phyloP scores from a whole-genome alignment of 2,797 vertebrate genomes.

The Botia almorhae region DNA sequence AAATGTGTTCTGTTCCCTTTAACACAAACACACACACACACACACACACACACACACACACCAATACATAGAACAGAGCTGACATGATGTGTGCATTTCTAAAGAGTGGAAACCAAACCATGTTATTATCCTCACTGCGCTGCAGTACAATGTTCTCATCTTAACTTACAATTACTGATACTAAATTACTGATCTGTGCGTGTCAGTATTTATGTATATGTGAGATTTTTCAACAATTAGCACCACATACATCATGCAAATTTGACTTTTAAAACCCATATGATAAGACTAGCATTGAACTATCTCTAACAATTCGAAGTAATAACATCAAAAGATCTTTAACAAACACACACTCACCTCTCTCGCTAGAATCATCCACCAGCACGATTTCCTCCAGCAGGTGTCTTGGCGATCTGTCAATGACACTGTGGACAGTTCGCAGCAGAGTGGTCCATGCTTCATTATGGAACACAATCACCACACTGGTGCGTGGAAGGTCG shows the following conservation, averaged over 20 bases:
- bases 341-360: slow-evolving; percentile 79
- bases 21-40: slow-evolving; percentile 15
- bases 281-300: not conserved
- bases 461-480: slow-evolving; percentile 98
- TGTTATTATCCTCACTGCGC: slow-evolving; percentile 50
- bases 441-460: slow-evolving; percentile 97
- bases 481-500: slow-evolving; percentile 93
- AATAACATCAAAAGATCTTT: not conserved
- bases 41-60: slow-evolving; percentile 17
- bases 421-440: slow-evolving; percentile 94
- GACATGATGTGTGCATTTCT: slow-evolving; percentile 24
- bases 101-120: slow-evolving; percentile 47
- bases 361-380: slow-evolving; percentile 96
- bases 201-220: not conserved
- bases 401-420: slow-evolving; percentile 91
- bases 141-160: slow-evolving; percentile 37
- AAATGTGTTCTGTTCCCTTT: slow-evolving; percentile 38
- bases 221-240: not conserved
- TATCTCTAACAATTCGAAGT: not conserved
- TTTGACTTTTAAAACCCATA: too few relatives aligned
- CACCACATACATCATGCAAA: too few relatives aligned
- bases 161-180: slow-evolving; percentile 1
- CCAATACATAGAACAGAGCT: not conserved
- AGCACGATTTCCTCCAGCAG: slow-evolving; percentile 95
- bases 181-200: not conserved